Evolutionary conservation across 2,113 vertebrate species (phyloP).

Genomic region (Ranitomeya imitator): DNA sequence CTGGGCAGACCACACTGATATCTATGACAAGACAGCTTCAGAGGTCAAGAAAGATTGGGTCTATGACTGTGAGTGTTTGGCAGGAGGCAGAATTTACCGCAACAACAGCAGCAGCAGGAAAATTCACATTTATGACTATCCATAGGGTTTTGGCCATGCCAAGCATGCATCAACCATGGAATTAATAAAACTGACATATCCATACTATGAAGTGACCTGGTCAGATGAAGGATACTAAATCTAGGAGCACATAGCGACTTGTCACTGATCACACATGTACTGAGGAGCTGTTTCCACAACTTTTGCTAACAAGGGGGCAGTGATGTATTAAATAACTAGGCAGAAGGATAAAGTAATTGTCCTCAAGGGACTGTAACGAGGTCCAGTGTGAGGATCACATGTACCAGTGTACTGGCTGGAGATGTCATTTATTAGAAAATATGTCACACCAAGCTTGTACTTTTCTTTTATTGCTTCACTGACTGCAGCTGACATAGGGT

Average conservation of each 20-base stretch:
- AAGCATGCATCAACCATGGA: constrained; percentile 84
- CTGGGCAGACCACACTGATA: constrained; percentile 92
- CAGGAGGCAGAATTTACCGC: constrained; percentile 84
- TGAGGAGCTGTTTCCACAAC: background rate
- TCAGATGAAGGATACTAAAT: constrained; percentile 89
- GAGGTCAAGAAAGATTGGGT: constrained; percentile 69
- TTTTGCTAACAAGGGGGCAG: background rate
- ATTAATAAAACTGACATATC: constrained; percentile 84
- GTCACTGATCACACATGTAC: background rate
- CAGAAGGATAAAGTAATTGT: background rate
- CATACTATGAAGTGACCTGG: constrained; percentile 90
- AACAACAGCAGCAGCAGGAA: constrained; percentile 76
- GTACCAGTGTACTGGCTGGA: no score
- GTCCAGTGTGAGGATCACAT: background rate
- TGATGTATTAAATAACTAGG: background rate
- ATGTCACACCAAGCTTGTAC: no score
- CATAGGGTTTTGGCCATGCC: constrained; percentile 90
- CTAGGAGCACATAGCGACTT: background rate
- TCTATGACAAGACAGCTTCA: constrained; percentile 74
- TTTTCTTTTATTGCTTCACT: no score
- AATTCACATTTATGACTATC: constrained; percentile 93
- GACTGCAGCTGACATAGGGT: no score
- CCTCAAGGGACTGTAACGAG: no score
- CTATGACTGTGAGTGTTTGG: constrained; percentile 84
- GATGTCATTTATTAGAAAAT: background rate